phyloP scores from a whole-genome alignment of 92 coral and sea anemone genomes.

The Epizoanthus scotinus region DNA sequence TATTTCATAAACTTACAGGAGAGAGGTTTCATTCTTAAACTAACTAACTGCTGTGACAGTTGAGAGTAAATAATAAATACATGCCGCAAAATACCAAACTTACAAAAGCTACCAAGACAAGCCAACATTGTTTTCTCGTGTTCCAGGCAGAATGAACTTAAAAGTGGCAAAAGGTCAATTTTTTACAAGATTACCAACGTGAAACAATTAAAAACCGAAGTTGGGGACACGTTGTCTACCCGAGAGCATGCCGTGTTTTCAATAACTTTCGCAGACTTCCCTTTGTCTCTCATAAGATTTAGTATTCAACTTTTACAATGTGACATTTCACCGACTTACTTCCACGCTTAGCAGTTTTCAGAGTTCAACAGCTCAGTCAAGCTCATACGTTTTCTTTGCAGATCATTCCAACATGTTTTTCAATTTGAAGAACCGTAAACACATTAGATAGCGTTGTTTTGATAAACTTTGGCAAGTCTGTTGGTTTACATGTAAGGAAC shows the following conservation, averaged over 20 bases:
- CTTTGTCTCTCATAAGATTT: not conserved
- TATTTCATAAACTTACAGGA: not conserved
- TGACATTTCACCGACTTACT: conserved; percentile 1
- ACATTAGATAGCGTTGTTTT: not conserved
- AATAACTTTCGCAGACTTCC: not conserved
- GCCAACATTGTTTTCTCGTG: not conserved
- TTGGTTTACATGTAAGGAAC: not conserved
- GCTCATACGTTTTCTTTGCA: not conserved
- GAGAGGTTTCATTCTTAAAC: not conserved
- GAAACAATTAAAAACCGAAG: conserved; percentile 3
- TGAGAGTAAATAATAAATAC: not conserved
- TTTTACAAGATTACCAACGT: conserved; percentile 20
- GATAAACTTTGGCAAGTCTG: not conserved
- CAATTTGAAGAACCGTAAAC: not conserved
- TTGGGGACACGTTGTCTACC: not conserved
- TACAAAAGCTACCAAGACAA: not conserved
- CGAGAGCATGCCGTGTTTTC: not conserved
- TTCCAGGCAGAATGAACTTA: not conserved
- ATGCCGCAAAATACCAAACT: not conserved
- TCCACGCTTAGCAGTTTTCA: not conserved
- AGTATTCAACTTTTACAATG: not conserved
- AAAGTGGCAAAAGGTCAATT: conserved; percentile 33
- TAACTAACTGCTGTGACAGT: not conserved
- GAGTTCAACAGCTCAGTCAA: not conserved
- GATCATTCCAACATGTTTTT: not conserved